A percentile compares a stretch with the other conserved stretches of the same genome.
Conservation (phyloP, 2,888 invertebrate genomes). For the Acanthosepion lycidas region DNA sequence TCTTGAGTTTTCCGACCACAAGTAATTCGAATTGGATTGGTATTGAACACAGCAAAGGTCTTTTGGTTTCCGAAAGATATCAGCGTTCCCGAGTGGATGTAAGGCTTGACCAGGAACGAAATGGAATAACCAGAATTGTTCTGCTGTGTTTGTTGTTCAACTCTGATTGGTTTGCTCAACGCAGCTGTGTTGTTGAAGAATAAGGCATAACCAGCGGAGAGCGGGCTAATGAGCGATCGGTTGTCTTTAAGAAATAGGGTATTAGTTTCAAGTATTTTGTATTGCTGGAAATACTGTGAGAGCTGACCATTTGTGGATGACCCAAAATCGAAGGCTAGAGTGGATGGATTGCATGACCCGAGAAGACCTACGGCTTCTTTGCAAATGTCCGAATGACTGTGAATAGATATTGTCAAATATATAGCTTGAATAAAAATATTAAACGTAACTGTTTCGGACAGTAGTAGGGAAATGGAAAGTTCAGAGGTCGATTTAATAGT, state of each 20-base stretch:
- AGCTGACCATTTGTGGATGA: constrained; percentile 51
- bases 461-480: constrained; percentile 51
- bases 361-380: constrained; percentile 55
- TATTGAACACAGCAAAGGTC: constrained; percentile 59
- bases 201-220: constrained; percentile 58
- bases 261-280: background rate
- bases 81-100: constrained; percentile 56
- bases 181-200: constrained; percentile 60
- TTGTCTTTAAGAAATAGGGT: background rate
- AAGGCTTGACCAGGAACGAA: constrained; percentile 61
- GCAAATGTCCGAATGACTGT: constrained; percentile 53
- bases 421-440: constrained; percentile 52
- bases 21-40: constrained; percentile 55
- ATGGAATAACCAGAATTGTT: constrained; percentile 56
- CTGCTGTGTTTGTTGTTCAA: constrained; percentile 48
- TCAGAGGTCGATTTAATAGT: constrained; percentile 47
- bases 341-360: constrained; percentile 54
- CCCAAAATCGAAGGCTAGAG: constrained; percentile 52
- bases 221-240: background rate
- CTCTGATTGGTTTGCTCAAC: constrained; percentile 52
- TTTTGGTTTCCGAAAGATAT: constrained; percentile 57
- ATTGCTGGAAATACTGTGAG: background rate
- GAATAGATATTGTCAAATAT: constrained; percentile 54
- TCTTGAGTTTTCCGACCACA: constrained; percentile 53
- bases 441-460: constrained; percentile 51